Conservation (phyloP, 2,888 invertebrate genomes). For the Scaptomyza tumidula region DNA sequence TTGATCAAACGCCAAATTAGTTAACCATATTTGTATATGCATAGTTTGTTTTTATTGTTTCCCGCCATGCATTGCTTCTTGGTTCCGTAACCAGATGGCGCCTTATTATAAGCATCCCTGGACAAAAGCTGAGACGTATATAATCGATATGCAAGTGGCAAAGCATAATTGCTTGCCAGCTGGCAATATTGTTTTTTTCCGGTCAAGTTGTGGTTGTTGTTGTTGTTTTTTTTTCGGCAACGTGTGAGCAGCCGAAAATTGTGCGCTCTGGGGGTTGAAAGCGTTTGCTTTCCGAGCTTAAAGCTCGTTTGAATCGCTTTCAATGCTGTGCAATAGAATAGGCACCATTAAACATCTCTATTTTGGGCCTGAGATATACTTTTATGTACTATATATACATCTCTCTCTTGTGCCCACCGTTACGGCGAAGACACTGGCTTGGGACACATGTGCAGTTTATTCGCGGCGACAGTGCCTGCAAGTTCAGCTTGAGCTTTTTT, state of each 20-base stretch:
- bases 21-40: background rate
- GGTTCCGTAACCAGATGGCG: constrained; percentile 18
- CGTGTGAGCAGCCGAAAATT: constrained; percentile 1
- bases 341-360: constrained; percentile 20
- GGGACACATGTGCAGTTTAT: constrained; percentile 27
- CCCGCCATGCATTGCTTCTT: background rate
- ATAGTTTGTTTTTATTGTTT: background rate
- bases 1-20: background rate
- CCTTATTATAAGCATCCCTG: constrained; percentile 16
- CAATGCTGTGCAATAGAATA: constrained; percentile 23
- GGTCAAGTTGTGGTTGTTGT: background rate
- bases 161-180: constrained; percentile 31
- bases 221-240: background rate
- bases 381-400: constrained; percentile 10
- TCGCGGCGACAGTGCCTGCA: constrained; percentile 33
- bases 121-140: constrained; percentile 3
- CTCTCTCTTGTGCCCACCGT: constrained; percentile 22
- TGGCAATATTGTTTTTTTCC: constrained; percentile 6
- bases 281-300: constrained; percentile 4
- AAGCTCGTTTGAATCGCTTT: constrained; percentile 8
- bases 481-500: constrained; percentile 48
- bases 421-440: constrained; percentile 5
- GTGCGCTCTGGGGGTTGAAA: constrained; percentile 32
- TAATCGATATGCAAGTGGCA: constrained; percentile 24
- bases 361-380: constrained; percentile 7